phyloP scores from a whole-genome alignment of 2,113 vertebrate species.

The Mellivora capensis region DNA sequence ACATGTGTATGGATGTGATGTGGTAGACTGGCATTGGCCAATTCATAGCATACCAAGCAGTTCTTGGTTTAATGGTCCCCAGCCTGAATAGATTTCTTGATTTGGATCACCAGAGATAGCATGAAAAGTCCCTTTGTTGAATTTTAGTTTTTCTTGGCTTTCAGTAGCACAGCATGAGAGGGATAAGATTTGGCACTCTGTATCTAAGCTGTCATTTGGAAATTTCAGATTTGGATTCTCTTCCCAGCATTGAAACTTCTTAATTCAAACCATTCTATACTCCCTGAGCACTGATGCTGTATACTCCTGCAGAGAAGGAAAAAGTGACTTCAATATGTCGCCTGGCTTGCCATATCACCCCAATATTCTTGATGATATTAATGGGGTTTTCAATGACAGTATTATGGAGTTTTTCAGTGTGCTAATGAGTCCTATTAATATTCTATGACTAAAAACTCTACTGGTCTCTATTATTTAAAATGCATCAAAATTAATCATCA shows the following conservation, averaged over 20 bases:
- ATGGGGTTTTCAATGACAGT: neutral
- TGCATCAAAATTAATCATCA: constrained; percentile 1
- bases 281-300: constrained; percentile 37
- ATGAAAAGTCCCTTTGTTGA: constrained; percentile 78
- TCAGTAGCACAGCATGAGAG: constrained; percentile 52
- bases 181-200: constrained; percentile 57
- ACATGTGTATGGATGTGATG: neutral
- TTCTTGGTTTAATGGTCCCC: constrained; percentile 52
- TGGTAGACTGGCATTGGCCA: neutral
- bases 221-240: constrained; percentile 72
- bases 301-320: constrained; percentile 13
- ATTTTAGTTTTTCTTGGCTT: constrained; percentile 79
- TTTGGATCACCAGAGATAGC: constrained; percentile 56
- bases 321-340: constrained; percentile 34
- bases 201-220: constrained; percentile 73
- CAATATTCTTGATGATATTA: neutral
- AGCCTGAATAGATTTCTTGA: constrained; percentile 52
- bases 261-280: constrained; percentile 74
- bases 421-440: constrained; percentile 35
- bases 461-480: constrained; percentile 42
- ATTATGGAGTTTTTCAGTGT: constrained; percentile 1
- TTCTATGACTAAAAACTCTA: constrained; percentile 37
- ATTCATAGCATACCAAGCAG: neutral
- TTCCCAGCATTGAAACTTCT: constrained; percentile 56
- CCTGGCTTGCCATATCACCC: constrained; percentile 8